Percentiles rank a stretch among this genome's conserved stretches.
Conservation (phyloP, 2,113 vertebrate genomes). For the Gavialis gangeticus region DNA sequence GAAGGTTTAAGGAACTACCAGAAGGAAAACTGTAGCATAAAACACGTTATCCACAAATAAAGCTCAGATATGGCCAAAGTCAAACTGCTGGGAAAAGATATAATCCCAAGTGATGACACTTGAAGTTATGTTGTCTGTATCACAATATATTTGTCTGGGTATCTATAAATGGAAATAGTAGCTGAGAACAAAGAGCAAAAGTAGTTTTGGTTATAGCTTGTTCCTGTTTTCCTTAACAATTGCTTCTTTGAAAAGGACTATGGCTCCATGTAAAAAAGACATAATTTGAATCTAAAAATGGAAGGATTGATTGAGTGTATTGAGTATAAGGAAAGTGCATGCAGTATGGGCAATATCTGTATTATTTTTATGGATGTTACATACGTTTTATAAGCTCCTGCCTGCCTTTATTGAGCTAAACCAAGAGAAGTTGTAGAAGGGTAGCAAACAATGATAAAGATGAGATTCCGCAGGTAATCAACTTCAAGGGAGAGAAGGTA, state of each 20-base stretch:
- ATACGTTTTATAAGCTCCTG: neutral
- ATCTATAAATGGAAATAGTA: neutral
- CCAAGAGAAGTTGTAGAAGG: neutral
- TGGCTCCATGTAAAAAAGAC: neutral
- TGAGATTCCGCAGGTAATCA: neutral
- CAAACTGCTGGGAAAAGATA: neutral
- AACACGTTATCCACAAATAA: neutral
- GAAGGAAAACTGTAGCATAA: neutral
- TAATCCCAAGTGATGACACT: neutral
- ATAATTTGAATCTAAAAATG: neutral
- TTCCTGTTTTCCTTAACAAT: neutral
- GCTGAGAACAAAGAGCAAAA: neutral
- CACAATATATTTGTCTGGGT: neutral
- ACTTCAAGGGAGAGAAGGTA: neutral
- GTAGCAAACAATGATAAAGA: neutral
- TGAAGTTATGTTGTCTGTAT: neutral
- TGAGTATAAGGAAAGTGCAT: too few species aligned
- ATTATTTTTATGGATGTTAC: neutral
- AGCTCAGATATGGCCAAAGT: neutral
- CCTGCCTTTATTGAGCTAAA: neutral
- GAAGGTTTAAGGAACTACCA: too few species aligned
- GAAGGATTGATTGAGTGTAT: neutral
- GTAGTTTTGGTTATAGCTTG: neutral
- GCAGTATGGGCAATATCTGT: neutral
- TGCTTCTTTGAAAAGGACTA: neutral